phyloP scores from a whole-genome alignment of 2,888 invertebrate species.

The Eumacrocentrus americanus region DNA sequence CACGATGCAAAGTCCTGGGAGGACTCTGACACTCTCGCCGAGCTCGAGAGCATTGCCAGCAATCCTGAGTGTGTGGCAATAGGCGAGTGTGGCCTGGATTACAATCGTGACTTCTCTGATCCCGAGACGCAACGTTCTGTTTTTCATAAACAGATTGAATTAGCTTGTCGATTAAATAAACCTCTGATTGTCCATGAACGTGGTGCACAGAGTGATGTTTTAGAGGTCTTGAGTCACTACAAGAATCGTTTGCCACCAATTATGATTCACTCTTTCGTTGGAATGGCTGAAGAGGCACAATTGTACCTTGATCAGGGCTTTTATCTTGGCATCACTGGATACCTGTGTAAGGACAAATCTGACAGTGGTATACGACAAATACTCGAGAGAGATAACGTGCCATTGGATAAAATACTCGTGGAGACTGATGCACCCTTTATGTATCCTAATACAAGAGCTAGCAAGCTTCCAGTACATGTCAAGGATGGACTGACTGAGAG shows the following conservation, averaged over 20 bases:
- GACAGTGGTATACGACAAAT: conserved; percentile 87
- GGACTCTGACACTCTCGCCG: conserved; percentile 62
- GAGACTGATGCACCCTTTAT: conserved; percentile 96
- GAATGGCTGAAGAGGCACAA: conserved; percentile 82
- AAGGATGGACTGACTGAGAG: conserved; percentile 87
- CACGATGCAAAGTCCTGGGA: conserved; percentile 94
- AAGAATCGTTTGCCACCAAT: conserved; percentile 74
- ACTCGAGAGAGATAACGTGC: conserved; percentile 79
- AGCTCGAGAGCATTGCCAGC: conserved; percentile 75
- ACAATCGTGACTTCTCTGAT: conserved; percentile 92
- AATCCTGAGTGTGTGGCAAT: conserved; percentile 92
- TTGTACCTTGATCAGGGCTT: conserved; percentile 84
- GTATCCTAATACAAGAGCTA: conserved; percentile 93
- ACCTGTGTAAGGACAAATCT: conserved; percentile 90
- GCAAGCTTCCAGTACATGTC: conserved; percentile 86
- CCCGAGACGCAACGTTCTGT: conserved; percentile 84
- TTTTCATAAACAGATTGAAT: conserved; percentile 85
- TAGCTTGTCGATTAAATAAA: conserved; percentile 86
- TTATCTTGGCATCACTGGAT: conserved; percentile 85
- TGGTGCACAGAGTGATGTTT: conserved; percentile 86
- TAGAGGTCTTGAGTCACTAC: conserved; percentile 72
- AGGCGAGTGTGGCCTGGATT: conserved; percentile 94
- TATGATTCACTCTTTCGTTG: conserved; percentile 91
- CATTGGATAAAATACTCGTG: conserved; percentile 83
- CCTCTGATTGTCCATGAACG: conserved; percentile 91